Evolutionary conservation across 1,140 invertebrate genomes (phyloP).

Genomic region (Rhopalosiphum padi): DNA sequence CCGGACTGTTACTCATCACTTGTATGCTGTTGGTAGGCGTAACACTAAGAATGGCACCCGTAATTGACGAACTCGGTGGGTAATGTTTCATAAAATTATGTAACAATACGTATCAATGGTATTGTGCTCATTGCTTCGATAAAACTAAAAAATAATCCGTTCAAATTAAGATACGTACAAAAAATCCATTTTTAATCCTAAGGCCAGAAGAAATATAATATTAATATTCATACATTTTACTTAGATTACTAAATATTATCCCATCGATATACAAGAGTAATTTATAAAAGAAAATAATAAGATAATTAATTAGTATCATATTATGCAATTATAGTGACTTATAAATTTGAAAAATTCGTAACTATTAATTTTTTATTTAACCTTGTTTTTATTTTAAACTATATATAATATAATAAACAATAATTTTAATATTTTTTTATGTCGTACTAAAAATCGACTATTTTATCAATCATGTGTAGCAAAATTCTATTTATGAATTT

Average conservation of each 20-base stretch:
- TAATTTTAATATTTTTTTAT: too few relatives aligned
- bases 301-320: too few relatives aligned
- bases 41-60: slow-evolving; percentile 86
- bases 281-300: too few relatives aligned
- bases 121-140: background rate
- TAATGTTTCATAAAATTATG: slow-evolving; percentile 60
- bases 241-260: too few relatives aligned
- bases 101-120: too few relatives aligned
- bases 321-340: too few relatives aligned
- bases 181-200: too few relatives aligned
- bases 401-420: background rate
- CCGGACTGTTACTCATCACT: slow-evolving; percentile 82
- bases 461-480: background rate
- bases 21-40: slow-evolving; percentile 87
- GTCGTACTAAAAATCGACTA: background rate
- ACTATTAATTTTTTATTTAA: background rate
- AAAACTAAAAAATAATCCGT: background rate
- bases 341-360: background rate
- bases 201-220: too few relatives aligned
- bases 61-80: slow-evolving; percentile 93
- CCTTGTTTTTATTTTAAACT: background rate
- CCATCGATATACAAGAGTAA: too few relatives aligned
- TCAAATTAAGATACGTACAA: too few relatives aligned
- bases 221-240: too few relatives aligned
- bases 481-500: background rate